phyloP scores from a whole-genome alignment of 2,888 invertebrate genomes.

The Tipula lateralis region DNA sequence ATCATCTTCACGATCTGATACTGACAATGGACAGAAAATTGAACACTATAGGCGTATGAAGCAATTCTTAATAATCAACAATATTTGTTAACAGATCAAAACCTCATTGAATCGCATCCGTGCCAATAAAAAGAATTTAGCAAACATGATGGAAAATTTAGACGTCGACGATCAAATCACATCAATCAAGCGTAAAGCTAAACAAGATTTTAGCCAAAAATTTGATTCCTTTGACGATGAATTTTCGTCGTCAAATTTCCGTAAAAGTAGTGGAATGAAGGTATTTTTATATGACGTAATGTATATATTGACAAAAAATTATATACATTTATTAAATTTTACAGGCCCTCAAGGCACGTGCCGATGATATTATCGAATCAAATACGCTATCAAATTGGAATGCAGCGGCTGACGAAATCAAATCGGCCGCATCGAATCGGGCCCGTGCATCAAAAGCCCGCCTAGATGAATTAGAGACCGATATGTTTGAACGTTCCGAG shows the following conservation, averaged over 20 bases:
- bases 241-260: conserved; percentile 52
- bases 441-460: conserved; percentile 64
- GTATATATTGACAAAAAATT: not conserved
- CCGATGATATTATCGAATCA: conserved; percentile 30
- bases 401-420: conserved; percentile 27
- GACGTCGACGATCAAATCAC: conserved; percentile 59
- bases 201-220: conserved; percentile 43
- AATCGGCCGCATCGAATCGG: conserved; percentile 56
- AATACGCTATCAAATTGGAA: conserved; percentile 27
- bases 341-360: conserved; percentile 31
- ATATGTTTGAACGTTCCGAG: conserved; percentile 67
- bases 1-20: not conserved
- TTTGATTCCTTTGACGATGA: conserved; percentile 60
- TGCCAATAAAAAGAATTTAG: conserved; percentile 50
- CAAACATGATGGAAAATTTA: conserved; percentile 40
- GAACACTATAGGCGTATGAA: too few relatives aligned
- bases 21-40: not conserved
- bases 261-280: conserved; percentile 51
- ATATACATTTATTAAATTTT: conserved; percentile 33
- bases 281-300: conserved; percentile 31
- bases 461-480: conserved; percentile 66
- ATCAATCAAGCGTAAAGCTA: conserved; percentile 55
- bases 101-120: conserved; percentile 58
- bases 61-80: not conserved
- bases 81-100: conserved; percentile 50